phyloP scores from a whole-genome alignment of 2,888 invertebrate species.

The Seira ritae region DNA sequence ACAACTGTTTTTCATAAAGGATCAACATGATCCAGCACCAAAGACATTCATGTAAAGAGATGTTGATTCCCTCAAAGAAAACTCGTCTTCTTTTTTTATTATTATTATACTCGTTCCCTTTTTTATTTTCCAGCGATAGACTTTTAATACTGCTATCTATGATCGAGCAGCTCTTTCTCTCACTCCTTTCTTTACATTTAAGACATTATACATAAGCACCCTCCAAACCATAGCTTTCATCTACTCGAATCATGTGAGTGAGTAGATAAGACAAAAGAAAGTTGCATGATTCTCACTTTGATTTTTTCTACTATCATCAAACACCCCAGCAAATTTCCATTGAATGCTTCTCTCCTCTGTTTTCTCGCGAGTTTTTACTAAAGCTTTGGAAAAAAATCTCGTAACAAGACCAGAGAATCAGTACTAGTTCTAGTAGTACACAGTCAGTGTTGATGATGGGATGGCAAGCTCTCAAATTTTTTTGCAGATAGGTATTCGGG shows the following conservation, averaged over 20 bases:
- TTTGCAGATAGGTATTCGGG: background rate
- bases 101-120: too few relatives aligned
- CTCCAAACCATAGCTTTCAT: background rate
- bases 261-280: background rate
- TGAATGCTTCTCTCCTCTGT: background rate
- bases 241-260: background rate
- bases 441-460: too few relatives aligned
- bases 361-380: background rate
- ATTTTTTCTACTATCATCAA: background rate
- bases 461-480: background rate
- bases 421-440: background rate
- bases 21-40: too few relatives aligned
- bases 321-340: background rate
- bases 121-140: too few relatives aligned
- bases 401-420: too few relatives aligned
- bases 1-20: too few relatives aligned
- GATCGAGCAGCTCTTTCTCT: too few relatives aligned
- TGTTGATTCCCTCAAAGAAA: too few relatives aligned
- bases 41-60: too few relatives aligned
- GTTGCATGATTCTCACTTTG: background rate
- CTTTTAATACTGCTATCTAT: too few relatives aligned
- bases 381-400: background rate
- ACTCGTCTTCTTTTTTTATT: too few relatives aligned
- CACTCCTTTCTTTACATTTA: background rate
- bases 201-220: background rate